Evolutionary conservation across 1,140 invertebrate species (phyloP).

Genomic region (Nebria ingens): DNA sequence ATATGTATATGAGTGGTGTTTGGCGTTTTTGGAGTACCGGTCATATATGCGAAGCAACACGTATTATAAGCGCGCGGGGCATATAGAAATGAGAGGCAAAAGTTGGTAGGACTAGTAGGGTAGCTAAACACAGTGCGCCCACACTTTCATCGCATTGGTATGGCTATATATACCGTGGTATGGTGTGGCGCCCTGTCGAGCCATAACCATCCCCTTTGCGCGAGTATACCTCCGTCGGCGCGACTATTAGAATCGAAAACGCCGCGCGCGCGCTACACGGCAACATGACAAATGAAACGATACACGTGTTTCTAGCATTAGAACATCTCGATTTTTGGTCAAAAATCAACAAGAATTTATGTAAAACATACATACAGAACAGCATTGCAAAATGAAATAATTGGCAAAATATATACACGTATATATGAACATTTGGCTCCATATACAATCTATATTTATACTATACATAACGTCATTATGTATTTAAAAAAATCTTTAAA

Average conservation of each 20-base stretch:
- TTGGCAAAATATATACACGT: too few relatives aligned
- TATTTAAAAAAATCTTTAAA: too few relatives aligned
- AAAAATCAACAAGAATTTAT: too few relatives aligned
- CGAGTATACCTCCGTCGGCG: constrained; percentile 26
- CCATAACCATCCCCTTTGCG: constrained; percentile 27
- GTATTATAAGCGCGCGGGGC: background rate
- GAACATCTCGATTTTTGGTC: too few relatives aligned
- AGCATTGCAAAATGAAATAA: too few relatives aligned
- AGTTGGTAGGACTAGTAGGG: background rate
- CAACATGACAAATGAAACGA: background rate
- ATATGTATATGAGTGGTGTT: too few relatives aligned
- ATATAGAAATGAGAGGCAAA: too few relatives aligned
- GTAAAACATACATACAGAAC: too few relatives aligned
- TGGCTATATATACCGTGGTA: constrained; percentile 7
- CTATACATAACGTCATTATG: too few relatives aligned
- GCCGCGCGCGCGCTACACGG: background rate
- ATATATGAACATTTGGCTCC: too few relatives aligned
- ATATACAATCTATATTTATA: too few relatives aligned
- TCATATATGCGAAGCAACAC: background rate
- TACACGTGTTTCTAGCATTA: background rate
- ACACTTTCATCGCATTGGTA: background rate
- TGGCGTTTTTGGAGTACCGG: too few relatives aligned
- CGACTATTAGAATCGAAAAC: constrained; percentile 16
- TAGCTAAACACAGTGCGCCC: background rate
- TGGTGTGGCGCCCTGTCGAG: constrained; percentile 23